These are phyloP conservation scores for Spilosoma lubricipeda DNA, from an alignment of 2,888 invertebrate genomes.

Conservation along the genomic window DNA sequence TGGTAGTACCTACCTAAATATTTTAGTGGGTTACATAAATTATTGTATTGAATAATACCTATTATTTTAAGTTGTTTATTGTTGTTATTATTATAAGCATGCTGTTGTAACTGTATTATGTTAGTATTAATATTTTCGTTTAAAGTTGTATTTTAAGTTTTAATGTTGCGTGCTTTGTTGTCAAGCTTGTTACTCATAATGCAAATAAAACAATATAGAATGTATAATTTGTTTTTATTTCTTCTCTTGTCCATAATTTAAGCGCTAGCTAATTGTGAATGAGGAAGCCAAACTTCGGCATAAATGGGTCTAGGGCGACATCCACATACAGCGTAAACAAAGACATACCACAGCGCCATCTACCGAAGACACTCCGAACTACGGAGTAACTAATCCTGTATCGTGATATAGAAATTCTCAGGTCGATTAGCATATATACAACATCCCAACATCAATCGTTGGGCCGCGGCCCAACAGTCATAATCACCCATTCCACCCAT, in stretches of 20 bases:
- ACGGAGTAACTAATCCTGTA: no score
- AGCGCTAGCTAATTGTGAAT: neutral
- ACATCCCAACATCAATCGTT: no score
- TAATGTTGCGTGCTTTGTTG: neutral
- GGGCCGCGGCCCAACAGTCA: no score
- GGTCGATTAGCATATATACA: no score
- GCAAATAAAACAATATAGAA: neutral
- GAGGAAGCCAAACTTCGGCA: no score
- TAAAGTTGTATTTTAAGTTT: neutral
- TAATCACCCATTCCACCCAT: no score
- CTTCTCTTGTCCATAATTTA: neutral
- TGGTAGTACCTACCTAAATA: neutral
- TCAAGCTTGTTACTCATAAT: neutral
- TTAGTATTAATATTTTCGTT: neutral
- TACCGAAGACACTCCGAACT: no score
- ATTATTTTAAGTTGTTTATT: neutral
- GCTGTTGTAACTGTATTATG: neutral
- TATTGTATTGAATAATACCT: neutral
- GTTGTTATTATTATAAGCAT: neutral
- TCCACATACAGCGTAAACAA: no score
- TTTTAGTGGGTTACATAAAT: neutral
- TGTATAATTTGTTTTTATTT: neutral
- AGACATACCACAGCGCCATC: no score
- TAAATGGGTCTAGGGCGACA: no score
- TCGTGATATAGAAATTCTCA: no score